phyloP scores from a whole-genome alignment of 92 coral and sea anemone species.

The Epizoanthus rinbou region DNA sequence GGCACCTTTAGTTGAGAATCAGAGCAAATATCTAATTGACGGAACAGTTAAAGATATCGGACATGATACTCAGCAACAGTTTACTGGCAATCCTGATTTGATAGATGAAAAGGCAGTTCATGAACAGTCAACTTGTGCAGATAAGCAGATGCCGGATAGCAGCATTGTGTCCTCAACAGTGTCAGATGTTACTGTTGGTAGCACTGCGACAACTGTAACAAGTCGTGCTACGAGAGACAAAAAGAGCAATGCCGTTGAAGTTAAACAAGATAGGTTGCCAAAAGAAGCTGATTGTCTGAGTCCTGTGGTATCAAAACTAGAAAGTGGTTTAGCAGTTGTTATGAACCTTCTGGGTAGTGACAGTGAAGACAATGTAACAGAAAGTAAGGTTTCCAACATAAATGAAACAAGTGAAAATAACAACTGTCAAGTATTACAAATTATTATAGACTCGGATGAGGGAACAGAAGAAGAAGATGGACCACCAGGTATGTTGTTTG shows the following conservation, averaged over 20 bases:
- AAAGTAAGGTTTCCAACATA: background rate
- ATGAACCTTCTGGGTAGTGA: conserved; percentile 32
- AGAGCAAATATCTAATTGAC: background rate
- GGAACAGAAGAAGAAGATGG: conserved; percentile 40
- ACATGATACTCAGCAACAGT: background rate
- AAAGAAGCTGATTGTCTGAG: background rate
- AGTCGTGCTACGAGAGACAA: background rate
- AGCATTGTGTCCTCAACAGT: background rate
- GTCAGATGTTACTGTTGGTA: background rate
- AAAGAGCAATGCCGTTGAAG: background rate
- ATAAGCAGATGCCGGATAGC: background rate
- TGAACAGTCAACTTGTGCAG: background rate
- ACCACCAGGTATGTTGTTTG: conserved; percentile 6
- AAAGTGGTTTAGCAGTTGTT: conserved; percentile 26
- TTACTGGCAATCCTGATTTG: background rate
- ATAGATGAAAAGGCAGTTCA: background rate
- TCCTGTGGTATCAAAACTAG: conserved; percentile 8
- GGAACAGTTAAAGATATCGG: background rate
- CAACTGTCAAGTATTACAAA: background rate
- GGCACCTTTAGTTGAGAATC: too few species aligned
- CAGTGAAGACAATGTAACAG: conserved; percentile 15
- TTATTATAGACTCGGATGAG: conserved; percentile 16
- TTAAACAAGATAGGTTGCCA: background rate
- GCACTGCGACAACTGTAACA: background rate
- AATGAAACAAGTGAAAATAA: background rate